Evolutionary conservation across 2,113 vertebrate genomes (phyloP).

Genomic region (Arothron firmamentum): DNA sequence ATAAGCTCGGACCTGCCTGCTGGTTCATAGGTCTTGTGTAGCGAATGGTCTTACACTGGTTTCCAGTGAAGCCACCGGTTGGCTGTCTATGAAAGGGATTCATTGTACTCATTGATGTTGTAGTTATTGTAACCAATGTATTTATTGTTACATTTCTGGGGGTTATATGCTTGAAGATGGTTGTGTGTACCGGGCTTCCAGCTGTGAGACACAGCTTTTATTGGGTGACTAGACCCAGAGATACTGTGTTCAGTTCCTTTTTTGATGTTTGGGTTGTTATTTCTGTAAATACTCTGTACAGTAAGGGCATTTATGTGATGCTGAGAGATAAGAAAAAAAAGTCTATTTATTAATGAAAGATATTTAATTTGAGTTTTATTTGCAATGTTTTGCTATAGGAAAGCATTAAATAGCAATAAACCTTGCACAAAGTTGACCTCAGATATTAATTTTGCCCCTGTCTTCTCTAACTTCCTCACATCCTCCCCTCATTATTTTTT

Average conservation of each 20-base stretch:
- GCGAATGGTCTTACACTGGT: constrained; percentile 43
- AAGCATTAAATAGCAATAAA: constrained; percentile 63
- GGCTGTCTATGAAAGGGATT: constrained; percentile 41
- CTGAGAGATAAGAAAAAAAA: constrained; percentile 15
- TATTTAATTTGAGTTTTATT: constrained; percentile 27
- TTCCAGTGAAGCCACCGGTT: constrained; percentile 61
- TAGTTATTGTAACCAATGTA: constrained; percentile 60
- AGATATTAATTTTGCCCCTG: constrained; percentile 20
- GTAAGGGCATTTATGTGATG: constrained; percentile 13
- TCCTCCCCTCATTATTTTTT: not conserved
- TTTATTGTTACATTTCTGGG: constrained; percentile 34
- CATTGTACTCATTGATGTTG: constrained; percentile 35
- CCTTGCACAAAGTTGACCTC: constrained; percentile 59
- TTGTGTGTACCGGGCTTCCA: constrained; percentile 65
- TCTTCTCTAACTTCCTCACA: constrained; percentile 12
- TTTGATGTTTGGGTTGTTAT: constrained; percentile 37
- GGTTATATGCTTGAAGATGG: constrained; percentile 25
- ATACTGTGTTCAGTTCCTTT: constrained; percentile 50
- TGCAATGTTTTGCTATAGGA: constrained; percentile 39
- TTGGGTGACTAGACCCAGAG: constrained; percentile 30
- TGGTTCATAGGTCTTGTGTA: constrained; percentile 58
- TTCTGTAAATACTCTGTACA: constrained; percentile 56
- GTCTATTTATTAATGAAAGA: constrained; percentile 30
- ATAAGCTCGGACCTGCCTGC: constrained; percentile 44
- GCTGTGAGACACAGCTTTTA: constrained; percentile 36